Conservation (phyloP, 2,888 invertebrate species). For the Pandemis corylana region DNA sequence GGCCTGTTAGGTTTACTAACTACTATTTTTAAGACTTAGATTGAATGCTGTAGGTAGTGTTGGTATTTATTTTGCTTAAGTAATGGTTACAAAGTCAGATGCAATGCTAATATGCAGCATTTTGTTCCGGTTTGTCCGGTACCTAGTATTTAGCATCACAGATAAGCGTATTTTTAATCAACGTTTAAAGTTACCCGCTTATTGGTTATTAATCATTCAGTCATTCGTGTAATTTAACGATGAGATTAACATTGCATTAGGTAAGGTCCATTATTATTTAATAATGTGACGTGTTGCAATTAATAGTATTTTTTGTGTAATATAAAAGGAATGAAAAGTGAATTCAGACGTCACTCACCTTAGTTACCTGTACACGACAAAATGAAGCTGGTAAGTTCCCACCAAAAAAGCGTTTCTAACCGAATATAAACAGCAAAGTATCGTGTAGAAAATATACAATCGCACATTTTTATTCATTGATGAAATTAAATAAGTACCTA, state of each 20-base stretch:
- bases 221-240: slow-evolving; percentile 17
- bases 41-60: neutral
- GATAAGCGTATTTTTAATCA: neutral
- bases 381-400: slow-evolving; percentile 58
- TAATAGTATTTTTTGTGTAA: slow-evolving; percentile 1
- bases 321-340: slow-evolving; percentile 22
- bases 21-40: no score
- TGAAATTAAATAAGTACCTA: no score
- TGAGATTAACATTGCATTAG: slow-evolving; percentile 30
- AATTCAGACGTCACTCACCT: slow-evolving; percentile 23
- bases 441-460: no score
- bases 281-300: slow-evolving; percentile 19
- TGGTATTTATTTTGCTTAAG: neutral
- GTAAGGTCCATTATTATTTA: slow-evolving; percentile 17
- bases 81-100: neutral
- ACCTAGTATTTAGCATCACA: neutral
- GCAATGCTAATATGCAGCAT: neutral
- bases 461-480: no score
- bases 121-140: neutral
- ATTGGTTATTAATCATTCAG: neutral
- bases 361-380: slow-evolving; percentile 36
- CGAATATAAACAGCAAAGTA: no score
- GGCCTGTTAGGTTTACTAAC: no score
- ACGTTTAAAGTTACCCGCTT: neutral
- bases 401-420: neutral